Evolutionary conservation across 2,888 invertebrate species (phyloP), one percentile per base, ranked within the genome.

Genomic region (Agrotis ipsilon): DNA sequence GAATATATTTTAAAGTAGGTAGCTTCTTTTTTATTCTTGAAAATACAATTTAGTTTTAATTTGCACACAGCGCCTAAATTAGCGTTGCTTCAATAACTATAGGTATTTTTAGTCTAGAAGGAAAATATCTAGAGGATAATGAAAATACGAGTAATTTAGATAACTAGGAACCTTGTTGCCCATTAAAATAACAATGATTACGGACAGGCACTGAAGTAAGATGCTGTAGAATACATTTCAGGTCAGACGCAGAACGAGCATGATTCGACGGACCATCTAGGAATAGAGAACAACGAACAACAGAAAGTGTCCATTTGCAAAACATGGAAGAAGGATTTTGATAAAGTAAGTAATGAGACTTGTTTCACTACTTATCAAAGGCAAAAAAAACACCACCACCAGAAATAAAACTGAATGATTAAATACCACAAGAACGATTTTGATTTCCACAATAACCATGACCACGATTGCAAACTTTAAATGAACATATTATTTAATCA

Each of bases 251-350:
- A 97, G 75, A 98, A 97, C 91, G 98, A 99, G 89, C 98, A 98
- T 93, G 98, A 99, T 86, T 98, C 98, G 11, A 98, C 98, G 0
- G 99, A 98, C 90, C 98, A 98, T 84, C 96, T 98, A 75, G 98
- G 98, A 5, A 97, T 98, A 83, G 98, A 98, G 77, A 97, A 97
- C 60, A 97, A 97, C 80, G 97, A 98, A 67, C 97, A 97, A 75
- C 98, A 98, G 87, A 98, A 98, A 86, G 98, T 98, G 82, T 98
- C 98, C 0, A 97, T 98, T 92, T 97, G 97, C 93, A 97, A 97
- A 83, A 97, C 97, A 85, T 98, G 98, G 95, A 98, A 97, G 90
- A 98, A 98, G 89, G 98, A 98, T 86, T 97, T 98, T 82, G 99
- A 98, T 89, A 97, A 98, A 86, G 96, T 95, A 82, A 88, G 88